Evolutionary conservation across 1,140 invertebrate genomes (phyloP).

Genomic region (Vollenhovia emeryi): DNA sequence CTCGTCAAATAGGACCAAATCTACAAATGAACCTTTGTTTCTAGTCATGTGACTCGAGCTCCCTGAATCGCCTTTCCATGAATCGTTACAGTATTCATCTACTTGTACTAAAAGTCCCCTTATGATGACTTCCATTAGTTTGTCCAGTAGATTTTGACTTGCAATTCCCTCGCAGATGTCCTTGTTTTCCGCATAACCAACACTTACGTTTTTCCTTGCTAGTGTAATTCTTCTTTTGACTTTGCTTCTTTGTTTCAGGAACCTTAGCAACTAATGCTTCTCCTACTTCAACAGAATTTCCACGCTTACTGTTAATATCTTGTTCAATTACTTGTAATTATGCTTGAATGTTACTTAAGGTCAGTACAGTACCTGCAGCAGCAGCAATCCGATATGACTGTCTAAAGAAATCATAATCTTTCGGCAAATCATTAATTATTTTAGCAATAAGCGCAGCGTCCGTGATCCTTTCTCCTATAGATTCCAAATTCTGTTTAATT

Average conservation of each 20-base stretch:
- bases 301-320: background rate
- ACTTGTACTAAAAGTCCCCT: background rate
- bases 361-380: background rate
- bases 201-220: background rate
- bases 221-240: background rate
- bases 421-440: background rate
- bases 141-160: background rate
- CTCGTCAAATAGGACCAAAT: background rate
- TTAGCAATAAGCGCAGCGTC: background rate
- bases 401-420: background rate
- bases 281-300: background rate
- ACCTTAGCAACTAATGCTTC: background rate
- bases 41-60: background rate
- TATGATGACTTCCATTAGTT: background rate
- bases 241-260: background rate
- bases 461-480: background rate
- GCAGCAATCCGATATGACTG: background rate
- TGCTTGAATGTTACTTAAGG: background rate
- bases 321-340: background rate
- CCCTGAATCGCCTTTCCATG: background rate
- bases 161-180: background rate
- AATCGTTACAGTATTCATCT: background rate
- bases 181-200: background rate
- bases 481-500: background rate
- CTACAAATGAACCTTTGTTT: background rate